phyloP scores from a whole-genome alignment of 2,113 vertebrate genomes.

The Peucedramus taeniatus region DNA sequence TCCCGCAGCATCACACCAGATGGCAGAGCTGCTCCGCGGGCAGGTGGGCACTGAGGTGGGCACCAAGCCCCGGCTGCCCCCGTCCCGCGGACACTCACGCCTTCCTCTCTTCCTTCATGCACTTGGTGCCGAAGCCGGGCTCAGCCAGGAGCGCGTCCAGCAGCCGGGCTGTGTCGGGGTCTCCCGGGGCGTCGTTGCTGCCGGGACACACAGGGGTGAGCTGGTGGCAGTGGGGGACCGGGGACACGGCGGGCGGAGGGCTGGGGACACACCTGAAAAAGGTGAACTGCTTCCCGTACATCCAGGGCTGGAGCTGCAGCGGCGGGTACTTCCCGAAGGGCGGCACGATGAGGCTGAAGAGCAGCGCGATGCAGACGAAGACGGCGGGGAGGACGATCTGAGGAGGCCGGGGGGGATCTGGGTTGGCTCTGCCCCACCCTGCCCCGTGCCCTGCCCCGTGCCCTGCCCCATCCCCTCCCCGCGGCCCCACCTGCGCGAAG shows the following conservation, averaged over 20 bases:
- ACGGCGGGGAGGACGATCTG: conserved; percentile 87
- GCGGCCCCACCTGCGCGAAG: conserved; percentile 77
- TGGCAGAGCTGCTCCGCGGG: not conserved
- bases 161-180: conserved; percentile 53
- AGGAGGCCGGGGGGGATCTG: not conserved
- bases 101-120: conserved; percentile 33
- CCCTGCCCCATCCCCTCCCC: not conserved
- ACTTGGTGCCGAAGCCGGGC: conserved; percentile 78
- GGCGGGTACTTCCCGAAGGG: conserved; percentile 81
- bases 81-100: not conserved
- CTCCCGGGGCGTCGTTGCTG: conserved; percentile 80
- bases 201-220: not conserved
- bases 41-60: not conserved
- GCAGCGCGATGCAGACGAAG: conserved; percentile 84
- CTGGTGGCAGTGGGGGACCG: fast-evolving
- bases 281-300: conserved; percentile 86
- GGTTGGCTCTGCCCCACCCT: fast-evolving
- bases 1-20: not conserved
- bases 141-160: conserved; percentile 74
- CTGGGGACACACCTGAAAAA: conserved; percentile 81
- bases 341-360: conserved; percentile 85
- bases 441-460: not conserved
- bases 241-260: not conserved
- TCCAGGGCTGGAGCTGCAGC: conserved; percentile 79
- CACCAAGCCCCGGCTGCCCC: not conserved